Conservation (phyloP, 2,113 vertebrate genomes). For the Hippocampus mohnikei region DNA sequence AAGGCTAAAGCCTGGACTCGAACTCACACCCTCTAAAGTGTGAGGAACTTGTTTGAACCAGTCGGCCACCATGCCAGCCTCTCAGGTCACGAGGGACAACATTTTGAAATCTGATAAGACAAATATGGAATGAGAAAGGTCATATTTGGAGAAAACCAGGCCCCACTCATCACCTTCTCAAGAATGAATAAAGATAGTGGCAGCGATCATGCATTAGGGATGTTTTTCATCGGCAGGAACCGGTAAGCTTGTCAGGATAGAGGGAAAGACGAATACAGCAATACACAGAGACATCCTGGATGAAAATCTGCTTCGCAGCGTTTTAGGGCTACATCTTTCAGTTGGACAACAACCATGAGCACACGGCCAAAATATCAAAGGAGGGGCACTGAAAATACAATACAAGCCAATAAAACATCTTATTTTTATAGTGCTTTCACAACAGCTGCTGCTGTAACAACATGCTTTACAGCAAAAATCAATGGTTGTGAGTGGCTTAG, state of each 20-base stretch:
- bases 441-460: no score
- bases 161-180: background rate
- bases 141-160: background rate
- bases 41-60: background rate
- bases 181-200: background rate
- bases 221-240: background rate
- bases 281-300: background rate
- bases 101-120: background rate
- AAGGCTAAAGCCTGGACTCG: background rate
- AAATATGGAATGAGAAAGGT: background rate
- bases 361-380: background rate
- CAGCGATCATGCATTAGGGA: background rate
- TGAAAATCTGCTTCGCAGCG: background rate
- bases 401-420: no score
- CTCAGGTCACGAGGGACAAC: background rate
- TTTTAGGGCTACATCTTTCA: background rate
- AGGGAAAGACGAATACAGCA: background rate
- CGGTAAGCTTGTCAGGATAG: background rate
- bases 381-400: no score
- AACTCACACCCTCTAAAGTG: background rate
- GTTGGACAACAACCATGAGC: background rate
- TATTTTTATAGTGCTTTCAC: no score
- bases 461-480: background rate
- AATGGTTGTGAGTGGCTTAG: background rate
- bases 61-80: background rate